Evolutionary conservation across 2,113 vertebrate species (phyloP).

Genomic region (Macquaria ambigua): DNA sequence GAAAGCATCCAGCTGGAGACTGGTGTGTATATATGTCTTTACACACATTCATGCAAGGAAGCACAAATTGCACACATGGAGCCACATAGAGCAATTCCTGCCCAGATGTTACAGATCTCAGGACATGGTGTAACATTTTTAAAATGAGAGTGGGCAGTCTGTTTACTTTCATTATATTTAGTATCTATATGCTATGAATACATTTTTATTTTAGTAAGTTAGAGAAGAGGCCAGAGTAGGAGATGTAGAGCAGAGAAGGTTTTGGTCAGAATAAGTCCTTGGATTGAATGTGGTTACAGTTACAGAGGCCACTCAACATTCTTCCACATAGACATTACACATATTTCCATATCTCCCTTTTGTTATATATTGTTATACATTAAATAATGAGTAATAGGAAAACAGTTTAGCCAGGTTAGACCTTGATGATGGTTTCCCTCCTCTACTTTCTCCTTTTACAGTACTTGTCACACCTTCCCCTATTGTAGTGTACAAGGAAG

Average conservation of each 20-base stretch:
- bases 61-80: slow-evolving; percentile 7
- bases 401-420: not conserved
- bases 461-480: slow-evolving; percentile 3
- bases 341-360: not conserved
- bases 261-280: slow-evolving; percentile 1
- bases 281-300: not conserved
- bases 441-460: slow-evolving; percentile 5
- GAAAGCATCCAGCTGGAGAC: slow-evolving; percentile 51
- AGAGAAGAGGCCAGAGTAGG: not conserved
- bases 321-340: not conserved
- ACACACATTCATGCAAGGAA: slow-evolving; percentile 15
- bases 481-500: slow-evolving; percentile 25
- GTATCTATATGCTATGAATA: slow-evolving; percentile 3
- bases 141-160: not conserved
- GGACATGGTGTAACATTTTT: not conserved
- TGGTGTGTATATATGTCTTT: slow-evolving; percentile 25
- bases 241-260: not conserved
- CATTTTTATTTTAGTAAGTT: slow-evolving; percentile 15
- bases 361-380: not conserved
- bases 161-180: slow-evolving; percentile 16
- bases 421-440: not conserved
- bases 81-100: not conserved
- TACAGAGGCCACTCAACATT: not conserved
- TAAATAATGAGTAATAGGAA: not conserved
- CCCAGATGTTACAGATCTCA: slow-evolving; percentile 4